Percentiles rank a stretch among this genome's conserved stretches.
Evolutionary conservation across 2,113 vertebrate species (phyloP).

Genomic region (Corythornis cristatus): DNA sequence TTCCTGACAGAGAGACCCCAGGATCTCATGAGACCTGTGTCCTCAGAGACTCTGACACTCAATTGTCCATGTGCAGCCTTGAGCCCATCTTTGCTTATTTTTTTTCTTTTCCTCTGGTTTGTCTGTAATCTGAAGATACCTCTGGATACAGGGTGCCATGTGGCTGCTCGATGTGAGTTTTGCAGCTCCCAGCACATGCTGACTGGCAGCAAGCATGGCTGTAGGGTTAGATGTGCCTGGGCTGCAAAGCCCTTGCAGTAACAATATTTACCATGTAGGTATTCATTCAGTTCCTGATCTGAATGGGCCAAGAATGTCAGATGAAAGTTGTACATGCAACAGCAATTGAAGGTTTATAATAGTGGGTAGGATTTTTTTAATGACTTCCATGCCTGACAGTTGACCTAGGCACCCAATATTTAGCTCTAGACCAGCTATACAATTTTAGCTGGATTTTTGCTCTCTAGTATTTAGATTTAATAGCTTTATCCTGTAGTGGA

Average conservation of each 20-base stretch:
- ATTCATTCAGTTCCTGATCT: not conserved
- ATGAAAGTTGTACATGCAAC: not conserved
- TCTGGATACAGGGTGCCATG: not conserved
- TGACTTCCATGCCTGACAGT: not conserved
- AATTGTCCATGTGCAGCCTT: rapidly evolving
- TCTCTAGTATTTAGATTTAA: not conserved
- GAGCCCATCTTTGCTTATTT: not conserved
- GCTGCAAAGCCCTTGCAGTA: not conserved
- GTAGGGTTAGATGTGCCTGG: not conserved
- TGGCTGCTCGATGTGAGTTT: not conserved
- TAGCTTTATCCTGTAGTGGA: not conserved
- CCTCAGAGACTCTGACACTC: not conserved
- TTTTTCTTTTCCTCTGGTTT: not conserved
- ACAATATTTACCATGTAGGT: not conserved
- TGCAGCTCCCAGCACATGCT: rapidly evolving
- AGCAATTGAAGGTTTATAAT: not conserved
- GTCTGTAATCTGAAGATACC: not conserved
- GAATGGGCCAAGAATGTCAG: not conserved
- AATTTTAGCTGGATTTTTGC: not conserved
- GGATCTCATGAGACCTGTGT: rapidly evolving
- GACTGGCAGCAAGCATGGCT: rapidly evolving
- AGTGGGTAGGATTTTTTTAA: not conserved
- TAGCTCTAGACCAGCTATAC: not conserved
- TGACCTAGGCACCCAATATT: not conserved
- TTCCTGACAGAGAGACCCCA: not conserved